Evolutionary conservation across 2,113 vertebrate genomes (phyloP), one percentile per base, ranked within the genome.

Genomic region (Phoxinus phoxinus): DNA sequence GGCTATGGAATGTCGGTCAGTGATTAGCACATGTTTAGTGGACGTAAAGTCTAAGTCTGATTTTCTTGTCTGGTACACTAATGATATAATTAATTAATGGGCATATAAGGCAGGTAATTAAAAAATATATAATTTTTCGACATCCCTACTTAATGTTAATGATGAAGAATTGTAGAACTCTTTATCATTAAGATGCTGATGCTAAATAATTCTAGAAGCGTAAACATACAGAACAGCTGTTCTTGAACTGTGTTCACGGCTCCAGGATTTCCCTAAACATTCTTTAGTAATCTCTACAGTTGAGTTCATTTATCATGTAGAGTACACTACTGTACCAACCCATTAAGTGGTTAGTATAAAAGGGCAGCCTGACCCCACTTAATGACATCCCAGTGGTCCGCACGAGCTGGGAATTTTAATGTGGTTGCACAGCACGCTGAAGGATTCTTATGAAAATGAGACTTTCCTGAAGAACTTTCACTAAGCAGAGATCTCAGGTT

Each of bases 271-370:
- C 58, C 56, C 58, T 80, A 25, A 80, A 46, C 58, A 44, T 61
- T 4, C n/a, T 25, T 37, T 44, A 80, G 77, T 61, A 7, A 61
- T 44, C 35, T 80, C n/a, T 81, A 27, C 41, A 81, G 61, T 51
- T 46, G 61, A 67, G 59, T 81, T 65, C 25, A 81, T 81, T 81
- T 81, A 67, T 81, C 79, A 67, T 67, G 59, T 67, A 81, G 78
- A 81, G 59, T 81, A 32, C 79, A 81, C 79, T 51, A 67, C 44
- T 81, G 79, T 81, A 81, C 79, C 51, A 67, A 81, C 79, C 79
- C 61, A 81, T 81, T 81, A 81, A 81, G 61, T 67, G 79, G 59
- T 67, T 81, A 67, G 79, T 48, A 67, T 67, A 23, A 81, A 81
- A 81, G 79, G 79, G 79, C 79, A 81, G 79, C 7, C 61, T 81